Percentiles rank a stretch among this genome's conserved stretches.
These are phyloP conservation scores for Erpobdella octoculata DNA, from an alignment of 2,888 invertebrate species.

Conservation along the genomic window DNA sequence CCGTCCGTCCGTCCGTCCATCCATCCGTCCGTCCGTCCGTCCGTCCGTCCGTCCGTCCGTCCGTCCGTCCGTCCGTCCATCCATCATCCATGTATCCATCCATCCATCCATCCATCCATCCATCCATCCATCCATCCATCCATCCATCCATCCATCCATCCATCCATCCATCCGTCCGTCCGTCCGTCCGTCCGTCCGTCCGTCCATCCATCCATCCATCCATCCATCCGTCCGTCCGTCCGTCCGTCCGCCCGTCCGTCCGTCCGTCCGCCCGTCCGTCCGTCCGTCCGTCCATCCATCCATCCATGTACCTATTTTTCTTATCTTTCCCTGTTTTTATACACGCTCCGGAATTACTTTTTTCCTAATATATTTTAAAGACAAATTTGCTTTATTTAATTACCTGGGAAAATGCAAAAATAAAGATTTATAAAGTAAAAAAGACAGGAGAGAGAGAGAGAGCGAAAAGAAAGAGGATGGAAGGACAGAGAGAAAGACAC, in stretches of 20 bases:
- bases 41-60: neutral
- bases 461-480: neutral
- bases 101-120: neutral
- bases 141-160: neutral
- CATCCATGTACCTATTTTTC: no score
- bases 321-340: neutral
- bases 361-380: neutral
- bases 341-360: neutral
- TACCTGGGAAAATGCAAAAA: neutral
- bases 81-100: neutral
- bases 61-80: neutral
- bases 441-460: neutral
- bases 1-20: no score
- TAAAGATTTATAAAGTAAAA: neutral
- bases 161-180: constrained; percentile 1
- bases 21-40: no score
- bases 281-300: no score
- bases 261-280: no score
- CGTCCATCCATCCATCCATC: neutral
- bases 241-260: no score
- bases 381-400: neutral
- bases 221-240: neutral
- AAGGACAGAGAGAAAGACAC: neutral
- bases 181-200: neutral
- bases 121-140: constrained; percentile 6